Base-by-base conservation (phyloP, 35 echinoderm and acorn worm genomes). In the Strongylocentrotus purpuratus region DNA sequence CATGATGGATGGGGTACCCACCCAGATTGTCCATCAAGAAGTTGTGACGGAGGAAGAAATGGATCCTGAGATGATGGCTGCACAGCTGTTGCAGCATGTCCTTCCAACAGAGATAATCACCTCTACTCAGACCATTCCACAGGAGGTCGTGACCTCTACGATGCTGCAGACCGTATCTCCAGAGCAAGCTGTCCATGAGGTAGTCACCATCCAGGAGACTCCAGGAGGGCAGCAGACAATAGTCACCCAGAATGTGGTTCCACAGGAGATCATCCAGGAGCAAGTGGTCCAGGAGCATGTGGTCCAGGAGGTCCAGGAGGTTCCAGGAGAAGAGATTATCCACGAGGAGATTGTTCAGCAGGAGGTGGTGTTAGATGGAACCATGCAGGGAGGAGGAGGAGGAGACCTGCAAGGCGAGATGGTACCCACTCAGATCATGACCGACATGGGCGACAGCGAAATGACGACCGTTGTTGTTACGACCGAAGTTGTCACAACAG, bases 1-100 rank as follows among this genome's bases (percentile, higher is more conserved):
- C 3, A 93, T 93, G 91, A 93, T 93, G 91, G 91, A 46, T 46
- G 91, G 91, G 10, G n/a, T 93, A 47, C 91, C 91, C 18, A 93
- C 91, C 12, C 91, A 93, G 91, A 93, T 93, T 15, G 91, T 93
- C 18, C 91, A 93, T 18, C 91, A 93, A 46, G 91, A 93, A 58
- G 91, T 93, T 33, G 91, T 93, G 46, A 93, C 91, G 5, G 91
- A 47, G 45, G 87, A 89, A 46, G 91, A 93, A 33, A 58, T 93
- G 91, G 91, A 47, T 58, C 45, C 91, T 0, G 91, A 93, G n/a
- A 50, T 93, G 48, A 93, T 93, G 91, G 91, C 91, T 58, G 91
- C 91, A 4, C 91, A 93, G 91, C 91, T 93, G 11, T 46, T 93
- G 91, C 91, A 93, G 48, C 91, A 93, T 47, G 48, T 93, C 28